Evolutionary conservation across 2,113 vertebrate species (phyloP).

Genomic region (Oryzias melastigma): DNA sequence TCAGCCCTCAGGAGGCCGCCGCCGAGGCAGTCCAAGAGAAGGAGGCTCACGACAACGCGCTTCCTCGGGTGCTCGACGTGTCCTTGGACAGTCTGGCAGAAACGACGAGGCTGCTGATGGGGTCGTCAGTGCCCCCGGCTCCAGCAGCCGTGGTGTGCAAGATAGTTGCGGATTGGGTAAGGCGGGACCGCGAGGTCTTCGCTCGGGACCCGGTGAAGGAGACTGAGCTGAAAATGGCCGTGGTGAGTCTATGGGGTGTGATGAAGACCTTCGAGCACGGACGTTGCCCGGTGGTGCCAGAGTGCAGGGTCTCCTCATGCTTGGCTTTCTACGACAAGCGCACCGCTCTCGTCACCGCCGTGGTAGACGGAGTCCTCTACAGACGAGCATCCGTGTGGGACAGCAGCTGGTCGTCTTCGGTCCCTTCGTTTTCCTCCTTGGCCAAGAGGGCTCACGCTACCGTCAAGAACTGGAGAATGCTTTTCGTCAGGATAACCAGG

Average conservation of each 20-base stretch:
- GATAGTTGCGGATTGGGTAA: slow-evolving; percentile 3
- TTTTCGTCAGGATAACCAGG: background rate
- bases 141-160: background rate
- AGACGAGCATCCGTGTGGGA: background rate
- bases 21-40: background rate
- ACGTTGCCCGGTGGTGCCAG: background rate
- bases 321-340: slow-evolving; percentile 13
- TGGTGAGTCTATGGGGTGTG: slow-evolving; percentile 8
- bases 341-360: background rate
- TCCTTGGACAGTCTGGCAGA: background rate
- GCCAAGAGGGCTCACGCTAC: background rate
- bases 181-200: background rate
- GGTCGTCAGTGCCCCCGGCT: background rate
- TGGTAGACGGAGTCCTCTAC: slow-evolving; percentile 8
- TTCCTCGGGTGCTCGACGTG: background rate
- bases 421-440: background rate
- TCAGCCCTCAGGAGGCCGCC: background rate
- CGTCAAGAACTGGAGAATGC: background rate
- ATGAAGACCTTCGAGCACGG: slow-evolving; percentile 19
- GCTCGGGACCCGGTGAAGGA: background rate
- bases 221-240: slow-evolving; percentile 3
- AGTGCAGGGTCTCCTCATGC: background rate
- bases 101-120: slow-evolving; percentile 3
- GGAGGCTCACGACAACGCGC: background rate
- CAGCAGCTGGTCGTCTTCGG: background rate